Base-by-base conservation (phyloP, 2,797 vertebrate genomes). In the Lutjanus campechanus region DNA sequence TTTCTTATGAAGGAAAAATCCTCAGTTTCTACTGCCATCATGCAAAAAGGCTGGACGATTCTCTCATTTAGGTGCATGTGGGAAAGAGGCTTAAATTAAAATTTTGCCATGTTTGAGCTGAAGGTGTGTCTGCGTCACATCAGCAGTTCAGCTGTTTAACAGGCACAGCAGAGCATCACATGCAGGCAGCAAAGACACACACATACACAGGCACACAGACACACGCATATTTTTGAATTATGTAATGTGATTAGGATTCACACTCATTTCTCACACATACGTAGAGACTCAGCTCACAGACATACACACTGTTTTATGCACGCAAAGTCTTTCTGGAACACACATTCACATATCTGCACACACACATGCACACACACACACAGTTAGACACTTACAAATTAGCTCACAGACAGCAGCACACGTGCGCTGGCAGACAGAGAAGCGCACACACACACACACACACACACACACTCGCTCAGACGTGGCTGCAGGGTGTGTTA, bases 401-500 rank as follows among this genome's bases (percentile, higher is more conserved):
- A 86, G 56, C 77, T 76, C 68, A 61, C 69, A 78, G 70, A 88
- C 78, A 88, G 78, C 79, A 74, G 76, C 85, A 82, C 81, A 77
- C 62, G 49, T 77, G 70, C 50, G 44, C 73, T 72, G 67, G 82
- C 82, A 86, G 67, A 84, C 77, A 62, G 76, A 85, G 65, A 5
- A 67, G 50, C 41, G 5, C 29, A 36, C 29, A 36, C 29, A 36
- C 29, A 36, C 29, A 36, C 29, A 36, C 29, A 36, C 29, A 36
- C 29, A 36, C 29, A 70, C 68, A 68, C 66, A 55, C 66, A 53
- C 66, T 4, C 16, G 12, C 74, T 64, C 88, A 91, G 72, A 90
- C 87, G 81, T 89, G 77, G 91, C 94, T 93, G 90, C 91, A 91
- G 94, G 94, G 93, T 83, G 92, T 92, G 93, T 93, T 95, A 95